phyloP scores from a whole-genome alignment of 1,140 invertebrate genomes.

The Bicyclus anynana region DNA sequence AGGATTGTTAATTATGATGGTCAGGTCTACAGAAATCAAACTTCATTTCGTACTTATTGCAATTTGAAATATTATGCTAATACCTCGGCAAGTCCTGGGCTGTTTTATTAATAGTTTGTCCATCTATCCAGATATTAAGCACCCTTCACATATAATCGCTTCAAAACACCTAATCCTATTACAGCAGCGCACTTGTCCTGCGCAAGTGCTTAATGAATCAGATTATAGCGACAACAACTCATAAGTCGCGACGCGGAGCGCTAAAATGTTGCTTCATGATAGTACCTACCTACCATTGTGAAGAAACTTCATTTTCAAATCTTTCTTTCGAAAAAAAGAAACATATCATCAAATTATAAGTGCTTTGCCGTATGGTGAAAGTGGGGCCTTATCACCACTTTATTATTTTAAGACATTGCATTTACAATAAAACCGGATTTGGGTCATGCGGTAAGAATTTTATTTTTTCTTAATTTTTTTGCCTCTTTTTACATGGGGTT shows the following conservation, averaged over 20 bases:
- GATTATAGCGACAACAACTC: constrained; percentile 53
- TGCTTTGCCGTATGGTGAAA: no score
- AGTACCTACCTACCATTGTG: no score
- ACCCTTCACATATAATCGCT: constrained; percentile 23
- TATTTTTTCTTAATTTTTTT: no score
- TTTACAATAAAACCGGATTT: no score
- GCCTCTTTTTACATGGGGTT: no score
- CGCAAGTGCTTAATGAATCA: constrained; percentile 69
- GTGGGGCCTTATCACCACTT: no score
- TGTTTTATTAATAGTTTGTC: not conserved
- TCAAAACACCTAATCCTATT: constrained; percentile 50
- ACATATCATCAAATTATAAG: no score
- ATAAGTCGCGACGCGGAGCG: constrained; percentile 28
- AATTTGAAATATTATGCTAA: not conserved
- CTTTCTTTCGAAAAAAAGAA: no score
- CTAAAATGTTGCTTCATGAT: constrained; percentile 55
- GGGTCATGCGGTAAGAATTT: no score
- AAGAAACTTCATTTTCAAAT: no score
- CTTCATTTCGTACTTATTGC: not conserved
- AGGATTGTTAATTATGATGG: not conserved
- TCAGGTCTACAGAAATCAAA: not conserved
- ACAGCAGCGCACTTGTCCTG: constrained; percentile 50
- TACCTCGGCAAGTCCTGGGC: not conserved
- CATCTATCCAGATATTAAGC: not conserved
- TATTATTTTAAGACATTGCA: no score